Conservation (phyloP, 2,888 invertebrate genomes). For the Drosophila anceps region DNA sequence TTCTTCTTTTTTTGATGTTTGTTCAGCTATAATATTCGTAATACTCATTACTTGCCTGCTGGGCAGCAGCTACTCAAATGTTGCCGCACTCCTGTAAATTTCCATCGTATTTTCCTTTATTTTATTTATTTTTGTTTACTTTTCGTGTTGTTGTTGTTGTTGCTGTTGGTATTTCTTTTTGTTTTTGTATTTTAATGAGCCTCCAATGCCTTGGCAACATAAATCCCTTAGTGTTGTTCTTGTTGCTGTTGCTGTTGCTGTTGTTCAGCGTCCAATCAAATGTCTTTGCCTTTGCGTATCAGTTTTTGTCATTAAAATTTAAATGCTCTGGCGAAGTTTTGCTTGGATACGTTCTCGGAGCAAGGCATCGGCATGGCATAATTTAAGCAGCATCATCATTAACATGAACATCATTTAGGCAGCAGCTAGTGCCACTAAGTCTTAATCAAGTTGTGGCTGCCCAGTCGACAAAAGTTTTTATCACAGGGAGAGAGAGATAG, state of each 20-base stretch:
- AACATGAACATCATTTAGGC: constrained; percentile 12
- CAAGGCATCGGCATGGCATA: constrained; percentile 16
- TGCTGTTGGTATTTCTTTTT: constrained; percentile 1
- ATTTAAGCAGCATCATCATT: constrained; percentile 26
- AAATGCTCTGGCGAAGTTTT: constrained; percentile 26
- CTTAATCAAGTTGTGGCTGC: constrained; percentile 48
- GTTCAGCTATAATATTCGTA: constrained; percentile 30
- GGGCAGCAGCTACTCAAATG: constrained; percentile 19
- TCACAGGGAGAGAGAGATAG: not conserved
- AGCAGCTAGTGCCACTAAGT: constrained; percentile 11
- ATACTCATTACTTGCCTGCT: constrained; percentile 32
- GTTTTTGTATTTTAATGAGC: constrained; percentile 47
- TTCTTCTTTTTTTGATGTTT: constrained; percentile 27
- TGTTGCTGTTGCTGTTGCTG: not conserved
- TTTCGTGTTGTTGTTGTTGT: not conserved
- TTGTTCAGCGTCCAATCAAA: constrained; percentile 13
- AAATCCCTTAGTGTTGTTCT: not conserved
- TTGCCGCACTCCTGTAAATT: constrained; percentile 12
- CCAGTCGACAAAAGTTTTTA: constrained; percentile 53
- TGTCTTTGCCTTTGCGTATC: constrained; percentile 14
- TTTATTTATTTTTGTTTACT: constrained; percentile 6
- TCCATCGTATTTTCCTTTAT: constrained; percentile 4
- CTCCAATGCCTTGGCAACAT: constrained; percentile 40
- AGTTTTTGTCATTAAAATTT: constrained; percentile 32
- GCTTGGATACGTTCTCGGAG: not conserved